phyloP scores from a whole-genome alignment of 1,140 invertebrate genomes.

The Mizuhopecten yessoensis region DNA sequence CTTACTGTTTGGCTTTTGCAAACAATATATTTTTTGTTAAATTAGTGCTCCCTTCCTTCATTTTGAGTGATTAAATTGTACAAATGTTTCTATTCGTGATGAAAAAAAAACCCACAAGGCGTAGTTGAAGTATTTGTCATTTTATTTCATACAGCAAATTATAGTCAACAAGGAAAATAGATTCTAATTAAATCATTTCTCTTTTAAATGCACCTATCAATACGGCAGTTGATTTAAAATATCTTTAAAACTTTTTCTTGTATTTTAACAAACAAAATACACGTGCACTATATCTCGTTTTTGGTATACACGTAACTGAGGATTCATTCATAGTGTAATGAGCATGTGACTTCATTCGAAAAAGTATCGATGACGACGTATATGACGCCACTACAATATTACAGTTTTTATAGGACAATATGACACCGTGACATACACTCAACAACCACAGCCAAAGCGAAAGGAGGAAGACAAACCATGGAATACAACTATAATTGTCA shows the following conservation, averaged over 20 bases:
- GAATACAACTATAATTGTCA: constrained; percentile 18
- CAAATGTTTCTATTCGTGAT: not conserved
- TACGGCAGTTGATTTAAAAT: constrained; percentile 34
- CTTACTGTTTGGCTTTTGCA: no score
- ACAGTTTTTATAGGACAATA: not conserved
- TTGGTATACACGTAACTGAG: constrained; percentile 18
- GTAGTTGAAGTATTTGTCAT: constrained; percentile 10
- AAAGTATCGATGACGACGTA: not conserved
- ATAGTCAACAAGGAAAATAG: constrained; percentile 39
- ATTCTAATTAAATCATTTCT: constrained; percentile 36
- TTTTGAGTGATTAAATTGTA: no score
- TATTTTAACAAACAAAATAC: constrained; percentile 24
- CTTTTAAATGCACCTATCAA: constrained; percentile 39
- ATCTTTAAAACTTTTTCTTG: constrained; percentile 7
- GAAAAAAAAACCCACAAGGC: not conserved
- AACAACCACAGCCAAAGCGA: constrained; percentile 31
- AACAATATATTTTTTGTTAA: no score
- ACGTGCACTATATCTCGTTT: constrained; percentile 6
- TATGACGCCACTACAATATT: constrained; percentile 32
- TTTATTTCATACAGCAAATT: constrained; percentile 40
- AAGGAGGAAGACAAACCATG: constrained; percentile 37
- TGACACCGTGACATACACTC: constrained; percentile 30
- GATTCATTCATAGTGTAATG: constrained; percentile 29
- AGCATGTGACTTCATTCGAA: constrained; percentile 38
- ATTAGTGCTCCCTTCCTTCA: no score